A percentile compares a stretch with the other conserved stretches of the same genome.
phyloP scores from a whole-genome alignment of 2,113 vertebrate species.

The Stegastes partitus region DNA sequence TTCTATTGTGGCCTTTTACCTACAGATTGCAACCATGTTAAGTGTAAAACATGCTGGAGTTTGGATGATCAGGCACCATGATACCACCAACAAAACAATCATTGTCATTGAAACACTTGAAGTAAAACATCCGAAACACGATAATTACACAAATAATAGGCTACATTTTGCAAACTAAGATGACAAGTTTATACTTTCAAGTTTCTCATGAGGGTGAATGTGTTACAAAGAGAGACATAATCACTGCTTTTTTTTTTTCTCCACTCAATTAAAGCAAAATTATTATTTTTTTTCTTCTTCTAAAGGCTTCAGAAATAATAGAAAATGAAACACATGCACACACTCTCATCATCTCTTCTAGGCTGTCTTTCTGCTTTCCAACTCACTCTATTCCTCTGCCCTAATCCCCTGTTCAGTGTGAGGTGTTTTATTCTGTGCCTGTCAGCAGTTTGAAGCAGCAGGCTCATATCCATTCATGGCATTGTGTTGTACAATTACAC shows the following conservation, averaged over 20 bases:
- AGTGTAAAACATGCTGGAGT: no score
- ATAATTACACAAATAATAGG: no score
- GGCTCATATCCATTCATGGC: constrained; percentile 85
- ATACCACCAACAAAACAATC: no score
- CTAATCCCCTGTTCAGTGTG: constrained; percentile 78
- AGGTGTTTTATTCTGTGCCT: constrained; percentile 79
- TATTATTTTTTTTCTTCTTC: constrained; percentile 69
- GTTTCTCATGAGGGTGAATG: constrained; percentile 1
- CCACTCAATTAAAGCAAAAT: constrained; percentile 72
- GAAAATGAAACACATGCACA: constrained; percentile 15
- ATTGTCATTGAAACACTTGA: no score
- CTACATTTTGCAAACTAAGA: not conserved
- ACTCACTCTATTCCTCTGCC: constrained; percentile 57
- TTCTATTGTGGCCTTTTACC: not conserved
- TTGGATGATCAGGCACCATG: no score
- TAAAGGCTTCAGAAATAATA: constrained; percentile 50
- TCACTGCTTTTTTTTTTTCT: constrained; percentile 44
- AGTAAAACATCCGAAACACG: no score
- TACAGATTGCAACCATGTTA: no score
- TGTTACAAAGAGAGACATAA: constrained; percentile 8
- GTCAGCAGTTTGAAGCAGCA: constrained; percentile 83
- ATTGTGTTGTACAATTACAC: constrained; percentile 87
- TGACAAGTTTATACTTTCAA: not conserved
- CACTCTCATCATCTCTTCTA: constrained; percentile 46
- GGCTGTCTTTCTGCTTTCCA: constrained; percentile 67